phyloP scores from a whole-genome alignment of 2,797 vertebrate species.

The Tachyglossus aculeatus region DNA sequence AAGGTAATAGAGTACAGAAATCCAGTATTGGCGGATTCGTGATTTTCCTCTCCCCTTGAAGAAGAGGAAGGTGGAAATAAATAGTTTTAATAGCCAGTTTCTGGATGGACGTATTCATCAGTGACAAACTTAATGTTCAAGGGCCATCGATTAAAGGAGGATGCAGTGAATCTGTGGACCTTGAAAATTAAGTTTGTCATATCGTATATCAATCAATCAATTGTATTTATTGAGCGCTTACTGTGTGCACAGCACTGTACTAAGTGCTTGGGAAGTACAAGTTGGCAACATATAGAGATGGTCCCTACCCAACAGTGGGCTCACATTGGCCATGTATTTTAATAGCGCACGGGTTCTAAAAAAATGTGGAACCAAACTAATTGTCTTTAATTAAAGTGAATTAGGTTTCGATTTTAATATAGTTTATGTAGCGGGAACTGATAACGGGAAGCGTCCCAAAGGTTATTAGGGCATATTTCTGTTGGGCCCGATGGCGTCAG shows the following conservation, averaged over 20 bases:
- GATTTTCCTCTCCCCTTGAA: too few species aligned
- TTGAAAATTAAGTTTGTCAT: neutral
- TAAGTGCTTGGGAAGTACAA: too few species aligned
- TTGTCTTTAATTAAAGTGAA: constrained; percentile 77
- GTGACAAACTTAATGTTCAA: neutral
- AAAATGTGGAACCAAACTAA: constrained; percentile 75
- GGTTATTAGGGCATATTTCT: constrained; percentile 74
- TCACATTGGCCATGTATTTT: constrained; percentile 47
- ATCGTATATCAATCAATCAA: too few species aligned
- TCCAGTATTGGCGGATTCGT: constrained; percentile 4
- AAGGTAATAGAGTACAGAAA: constrained; percentile 14
- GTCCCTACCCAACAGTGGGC: too few species aligned
- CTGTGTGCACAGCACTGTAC: too few species aligned
- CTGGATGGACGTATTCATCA: too few species aligned
- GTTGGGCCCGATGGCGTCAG: constrained; percentile 57
- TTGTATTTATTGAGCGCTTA: too few species aligned
- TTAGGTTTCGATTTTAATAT: constrained; percentile 72
- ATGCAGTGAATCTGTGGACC: constrained; percentile 25
- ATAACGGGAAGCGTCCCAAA: constrained; percentile 63
- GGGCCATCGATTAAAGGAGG: constrained; percentile 14
- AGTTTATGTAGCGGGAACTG: constrained; percentile 52
- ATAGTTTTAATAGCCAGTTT: too few species aligned
- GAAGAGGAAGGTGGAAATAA: too few species aligned
- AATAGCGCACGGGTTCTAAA: constrained; percentile 62
- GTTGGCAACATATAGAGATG: too few species aligned